These are phyloP conservation scores for Megalops atlanticus DNA, from an alignment of 2,113 vertebrate genomes.

Conservation along the genomic window DNA sequence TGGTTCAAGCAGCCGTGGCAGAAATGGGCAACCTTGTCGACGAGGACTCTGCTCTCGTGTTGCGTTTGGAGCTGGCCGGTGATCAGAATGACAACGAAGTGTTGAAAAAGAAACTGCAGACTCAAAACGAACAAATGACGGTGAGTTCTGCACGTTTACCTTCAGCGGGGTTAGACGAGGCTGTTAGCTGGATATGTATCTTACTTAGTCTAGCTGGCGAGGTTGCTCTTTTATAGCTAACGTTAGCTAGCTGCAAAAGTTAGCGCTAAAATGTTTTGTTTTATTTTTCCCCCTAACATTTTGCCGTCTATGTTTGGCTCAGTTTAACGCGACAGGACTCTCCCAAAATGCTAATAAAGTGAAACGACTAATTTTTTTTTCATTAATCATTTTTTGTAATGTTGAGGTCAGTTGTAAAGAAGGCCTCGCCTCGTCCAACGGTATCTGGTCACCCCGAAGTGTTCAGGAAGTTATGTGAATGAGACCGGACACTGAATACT, in stretches of 20 bases:
- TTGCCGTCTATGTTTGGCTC: too few relatives aligned
- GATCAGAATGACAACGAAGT: neutral
- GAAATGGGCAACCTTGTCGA: slow-evolving; percentile 62
- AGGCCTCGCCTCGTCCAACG: neutral
- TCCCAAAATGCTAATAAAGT: too few relatives aligned
- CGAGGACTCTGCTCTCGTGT: slow-evolving; percentile 24
- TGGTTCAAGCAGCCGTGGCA: slow-evolving; percentile 65
- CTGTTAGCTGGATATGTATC: neutral
- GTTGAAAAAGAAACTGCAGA: neutral
- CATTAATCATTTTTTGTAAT: too few relatives aligned
- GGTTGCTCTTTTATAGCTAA: neutral
- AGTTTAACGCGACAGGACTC: too few relatives aligned
- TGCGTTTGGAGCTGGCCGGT: slow-evolving; percentile 15
- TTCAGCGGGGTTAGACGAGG: neutral
- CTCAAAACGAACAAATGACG: slow-evolving; percentile 47
- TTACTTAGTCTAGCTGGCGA: neutral
- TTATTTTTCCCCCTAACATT: too few relatives aligned
- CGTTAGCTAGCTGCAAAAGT: neutral
- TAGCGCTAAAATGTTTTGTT: neutral
- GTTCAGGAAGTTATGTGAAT: neutral
- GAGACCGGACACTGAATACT: too few relatives aligned
- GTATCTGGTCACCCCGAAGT: neutral
- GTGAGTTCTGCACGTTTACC: slow-evolving; percentile 41
- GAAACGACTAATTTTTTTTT: too few relatives aligned
- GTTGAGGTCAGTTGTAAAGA: too few relatives aligned